These are phyloP conservation scores for Phytoseiulus persimilis DNA, from an alignment of 2,888 invertebrate genomes.

Conservation along the genomic window DNA sequence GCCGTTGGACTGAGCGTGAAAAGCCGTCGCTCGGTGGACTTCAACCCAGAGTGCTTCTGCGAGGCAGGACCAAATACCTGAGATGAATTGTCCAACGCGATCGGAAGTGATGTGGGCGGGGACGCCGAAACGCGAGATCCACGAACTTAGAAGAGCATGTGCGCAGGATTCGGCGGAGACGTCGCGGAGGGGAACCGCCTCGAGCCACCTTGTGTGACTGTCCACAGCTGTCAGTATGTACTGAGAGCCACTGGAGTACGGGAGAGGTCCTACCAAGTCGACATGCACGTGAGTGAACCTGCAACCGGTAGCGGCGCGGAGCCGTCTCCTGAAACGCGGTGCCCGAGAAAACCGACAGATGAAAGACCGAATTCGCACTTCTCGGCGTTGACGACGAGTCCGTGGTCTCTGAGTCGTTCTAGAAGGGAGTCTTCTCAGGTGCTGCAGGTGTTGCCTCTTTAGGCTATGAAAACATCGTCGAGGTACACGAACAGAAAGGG, in stretches of 20 bases:
- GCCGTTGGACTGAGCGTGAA: conserved; percentile 49
- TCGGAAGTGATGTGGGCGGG: conserved; percentile 45
- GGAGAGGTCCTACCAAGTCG: conserved; percentile 42
- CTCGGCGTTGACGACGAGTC: too few relatives aligned
- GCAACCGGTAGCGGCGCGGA: too few relatives aligned
- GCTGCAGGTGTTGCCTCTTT: too few relatives aligned
- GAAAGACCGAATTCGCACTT: too few relatives aligned
- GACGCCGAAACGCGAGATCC: conserved; percentile 46
- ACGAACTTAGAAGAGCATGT: conserved; percentile 42
- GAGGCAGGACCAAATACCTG: conserved; percentile 43
- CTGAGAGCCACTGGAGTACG: conserved; percentile 8
- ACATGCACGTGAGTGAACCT: conserved; percentile 42
- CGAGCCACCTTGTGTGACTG: conserved; percentile 43
- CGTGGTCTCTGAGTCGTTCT: too few relatives aligned
- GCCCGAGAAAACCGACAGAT: too few relatives aligned
- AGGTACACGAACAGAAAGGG: too few relatives aligned
- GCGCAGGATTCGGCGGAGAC: conserved; percentile 42
- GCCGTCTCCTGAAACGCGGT: too few relatives aligned
- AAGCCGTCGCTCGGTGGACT: conserved; percentile 46
- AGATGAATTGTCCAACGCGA: conserved; percentile 44
- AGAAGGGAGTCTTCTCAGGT: too few relatives aligned
- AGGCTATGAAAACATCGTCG: too few relatives aligned
- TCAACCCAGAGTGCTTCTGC: conserved; percentile 46
- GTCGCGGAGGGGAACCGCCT: conserved; percentile 45
- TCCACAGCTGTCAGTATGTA: conserved; percentile 39